Evolutionary conservation across 2,113 vertebrate species (phyloP), one percentile per base, ranked within the genome.

Genomic region (Channa argus): DNA sequence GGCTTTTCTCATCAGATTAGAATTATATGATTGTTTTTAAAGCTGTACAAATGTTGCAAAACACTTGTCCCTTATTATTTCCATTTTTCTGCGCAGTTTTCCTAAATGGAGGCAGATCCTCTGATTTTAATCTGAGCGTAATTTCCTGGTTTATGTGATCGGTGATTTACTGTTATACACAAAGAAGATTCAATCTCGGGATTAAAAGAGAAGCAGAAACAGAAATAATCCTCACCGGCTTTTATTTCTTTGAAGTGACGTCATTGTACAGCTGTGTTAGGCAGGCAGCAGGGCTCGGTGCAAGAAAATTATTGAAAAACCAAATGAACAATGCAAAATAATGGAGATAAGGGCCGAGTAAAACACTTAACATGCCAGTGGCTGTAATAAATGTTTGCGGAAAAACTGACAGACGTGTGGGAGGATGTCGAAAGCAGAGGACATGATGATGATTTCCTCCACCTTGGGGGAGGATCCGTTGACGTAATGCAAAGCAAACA

Each of bases 381-480:
- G 10, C 8, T 24, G 6, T 46, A 1, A 9, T 1, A 7, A 6
- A n/a, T 1, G 15, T 3, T 9, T 41, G n/a, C 51, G 51, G 39
- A 45, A 56, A 60, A 53, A 38, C 12, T 6, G 43, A 53, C 41
- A 45, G 53, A 13, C 1, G 36, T 7, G 59, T 69, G 41, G 45
- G 71, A 69, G 79, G 62, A 44, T 39, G 54, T 68, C 33, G 6
- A 51, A 10, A 8, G 8, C 6, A 38, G 61, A 43, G 36, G 71
- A 67, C 61, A 54, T 46, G 80, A 67, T 63, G 72, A 79, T 70
- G 36, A 59, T 75, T 54, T 63, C 58, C 58, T 79, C 79, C 79
- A 82, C 88, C 81, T 75, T 66, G 80, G 69, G 83, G 89, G 84
- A 73, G 79, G 85, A 84, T 83, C 89, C 61, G 2, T 86, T 55